Percentiles rank a stretch among this genome's conserved stretches.
These are phyloP conservation scores for Pinna nobilis DNA, from an alignment of 1,140 invertebrate genomes.

Conservation along the genomic window DNA sequence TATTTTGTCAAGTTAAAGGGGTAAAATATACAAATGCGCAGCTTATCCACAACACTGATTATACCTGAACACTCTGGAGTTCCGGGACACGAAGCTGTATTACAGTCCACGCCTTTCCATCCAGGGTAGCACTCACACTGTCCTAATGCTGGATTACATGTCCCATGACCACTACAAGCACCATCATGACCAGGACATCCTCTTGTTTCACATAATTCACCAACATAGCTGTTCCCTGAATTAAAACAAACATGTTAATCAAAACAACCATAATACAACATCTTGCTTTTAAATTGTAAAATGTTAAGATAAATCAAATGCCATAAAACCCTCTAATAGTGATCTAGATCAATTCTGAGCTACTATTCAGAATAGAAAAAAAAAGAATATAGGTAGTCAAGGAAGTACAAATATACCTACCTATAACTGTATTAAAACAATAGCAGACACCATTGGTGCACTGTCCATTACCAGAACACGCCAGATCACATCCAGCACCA, in stretches of 20 bases:
- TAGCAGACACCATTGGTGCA: conserved; percentile 43
- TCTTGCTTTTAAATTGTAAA: too few species aligned
- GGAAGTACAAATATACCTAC: too few species aligned
- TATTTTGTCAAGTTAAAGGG: not conserved
- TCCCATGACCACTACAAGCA: conserved; percentile 58
- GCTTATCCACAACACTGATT: not conserved
- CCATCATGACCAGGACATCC: conserved; percentile 54
- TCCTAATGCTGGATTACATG: conserved; percentile 49
- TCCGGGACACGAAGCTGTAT: conserved; percentile 49
- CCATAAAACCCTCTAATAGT: too few species aligned
- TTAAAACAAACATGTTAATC: too few species aligned
- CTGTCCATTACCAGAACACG: conserved; percentile 46
- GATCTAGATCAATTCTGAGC: too few species aligned
- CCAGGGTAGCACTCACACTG: conserved; percentile 51
- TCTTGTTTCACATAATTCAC: conserved; percentile 47
- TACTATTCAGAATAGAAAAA: too few species aligned
- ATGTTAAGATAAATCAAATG: too few species aligned
- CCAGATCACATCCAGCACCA: conserved; percentile 50
- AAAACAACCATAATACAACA: too few species aligned
- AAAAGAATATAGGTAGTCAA: too few species aligned
- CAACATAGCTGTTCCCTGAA: conserved; percentile 32
- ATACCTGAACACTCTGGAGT: conserved; percentile 49
- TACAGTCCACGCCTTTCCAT: conserved; percentile 55
- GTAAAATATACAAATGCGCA: not conserved
- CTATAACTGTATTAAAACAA: conserved; percentile 29